Evolutionary conservation across 2,888 invertebrate genomes (phyloP), one percentile per base, ranked within the genome.

Genomic region (Dioctria linearis): DNA sequence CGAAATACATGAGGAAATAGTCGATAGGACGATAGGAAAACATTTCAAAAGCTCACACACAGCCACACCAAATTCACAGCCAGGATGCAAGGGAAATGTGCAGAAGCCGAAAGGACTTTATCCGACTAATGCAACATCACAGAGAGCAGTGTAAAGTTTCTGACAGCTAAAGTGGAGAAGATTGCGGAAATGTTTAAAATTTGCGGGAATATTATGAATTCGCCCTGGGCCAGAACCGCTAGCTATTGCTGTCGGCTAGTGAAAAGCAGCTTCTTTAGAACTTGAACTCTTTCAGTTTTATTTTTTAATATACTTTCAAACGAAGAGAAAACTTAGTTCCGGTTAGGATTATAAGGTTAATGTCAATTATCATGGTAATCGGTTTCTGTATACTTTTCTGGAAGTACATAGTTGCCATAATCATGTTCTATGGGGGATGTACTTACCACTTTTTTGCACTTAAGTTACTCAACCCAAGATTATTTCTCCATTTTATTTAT

Each of bases 141-240:
- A 25, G 25, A 25, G 25, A 25, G 25, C 69, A 69, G 69, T 51
- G 37, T 51, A 69, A 69, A 69, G 37, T 69, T 69, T 69, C 51
- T 69, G 69, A 69, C 69, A 51, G 69, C 39, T 69, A 39, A 69
- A 69, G 69, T 51, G 51, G 69, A 39, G 37, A 39, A 51, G 54
- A 37, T 51, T 69, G 69, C 51, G 51, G 69, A 51, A 69, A 43
- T 49, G 51, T 69, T 69, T 69, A 69, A 69, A 49, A 69, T 69
- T 69, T 69, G 69, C 25, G 37, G 69, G 67, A 67, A 46, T 67
- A 25, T 67, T 67, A 67, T 43, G 25, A 69, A 69, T 69, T 25
- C 43, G 69, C 69, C 54, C n/a, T 37, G 13, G 51, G 51, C 49
- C 25, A 69, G 39, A 69, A 69, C 54, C 51, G 13, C 69, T 9